Base-by-base conservation (phyloP, 2,113 vertebrate species). In the Pedetes capensis region DNA sequence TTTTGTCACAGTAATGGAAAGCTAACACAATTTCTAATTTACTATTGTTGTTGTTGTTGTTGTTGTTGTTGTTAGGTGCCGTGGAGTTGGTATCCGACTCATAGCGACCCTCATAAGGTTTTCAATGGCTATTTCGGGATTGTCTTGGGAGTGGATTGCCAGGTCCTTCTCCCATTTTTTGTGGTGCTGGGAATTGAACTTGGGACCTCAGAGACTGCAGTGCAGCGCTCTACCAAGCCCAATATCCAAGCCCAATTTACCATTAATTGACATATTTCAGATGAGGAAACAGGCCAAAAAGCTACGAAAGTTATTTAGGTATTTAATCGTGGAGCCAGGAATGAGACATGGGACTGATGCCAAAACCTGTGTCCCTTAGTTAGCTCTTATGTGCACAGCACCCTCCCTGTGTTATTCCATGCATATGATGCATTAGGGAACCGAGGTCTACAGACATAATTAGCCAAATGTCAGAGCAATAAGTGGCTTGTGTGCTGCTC, bases 251-350 rank as follows among this genome's bases (percentile, higher is more conserved):
- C n/a, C n/a, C n/a, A n/a, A 39, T 93, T 89, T 79, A 80, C 57
- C 81, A 80, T 93, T 87, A 63, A 44, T 42, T 84, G 82, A 96
- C 44, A 78, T 44, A 86, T 94, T 88, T 94, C 79, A 81, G 72
- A 76, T 81, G 68, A 83, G 13, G 16, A 96, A 91, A 94, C 22
- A 85, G 49, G 76, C n/a, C 69, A 17, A 32, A 84, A 91, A 88
- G 53, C 79, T 59, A 84, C 42, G 17, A 66, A 53, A 32, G 9
- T 29, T 81, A 89, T 39, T 44, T 37, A 89, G 18, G 20, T 93
- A 32, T 34, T 91, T 86, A 71, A 68, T 57, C 39, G 39, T 76
- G 37, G 53, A 93, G 25, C 17, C 14, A 14, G 8, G 49, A 51
- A 59, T 68, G 69, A 95, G 49, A 69, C 4, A 8, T 17, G 29